Evolutionary conservation across 2,113 vertebrate genomes (phyloP).

Genomic region (Anseranas semipalmata): DNA sequence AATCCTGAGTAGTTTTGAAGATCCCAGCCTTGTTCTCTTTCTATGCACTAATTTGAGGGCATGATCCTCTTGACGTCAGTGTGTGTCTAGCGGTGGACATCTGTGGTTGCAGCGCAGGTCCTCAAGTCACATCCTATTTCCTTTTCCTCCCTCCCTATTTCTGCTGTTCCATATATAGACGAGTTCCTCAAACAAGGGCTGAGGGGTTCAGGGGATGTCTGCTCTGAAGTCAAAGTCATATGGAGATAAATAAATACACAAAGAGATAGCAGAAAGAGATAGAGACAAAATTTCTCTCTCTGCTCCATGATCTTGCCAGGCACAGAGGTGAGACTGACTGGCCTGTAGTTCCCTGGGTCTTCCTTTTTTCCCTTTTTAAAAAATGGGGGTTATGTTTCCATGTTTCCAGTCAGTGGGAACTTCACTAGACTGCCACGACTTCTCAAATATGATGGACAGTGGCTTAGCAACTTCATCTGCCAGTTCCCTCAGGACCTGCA

Average conservation of each 20-base stretch:
- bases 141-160: not conserved
- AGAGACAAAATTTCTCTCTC: not conserved
- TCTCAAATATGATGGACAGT: no score
- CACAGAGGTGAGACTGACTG: no score
- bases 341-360: no score
- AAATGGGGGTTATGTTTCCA: no score
- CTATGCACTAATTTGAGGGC: not conserved
- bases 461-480: no score
- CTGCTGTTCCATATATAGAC: not conserved
- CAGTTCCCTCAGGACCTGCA: no score
- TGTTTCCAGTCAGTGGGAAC: no score
- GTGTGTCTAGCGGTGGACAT: not conserved
- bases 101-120: not conserved
- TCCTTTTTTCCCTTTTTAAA: no score
- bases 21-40: not conserved
- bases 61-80: not conserved
- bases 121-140: not conserved
- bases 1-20: not conserved
- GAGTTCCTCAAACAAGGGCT: not conserved
- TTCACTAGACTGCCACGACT: no score
- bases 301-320: no score
- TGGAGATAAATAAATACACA: not conserved
- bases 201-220: not conserved
- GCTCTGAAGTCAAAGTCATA: not conserved
- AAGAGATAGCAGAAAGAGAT: not conserved